Base-by-base conservation (phyloP, 2,113 vertebrate species). In the Scartelaos histophorus region DNA sequence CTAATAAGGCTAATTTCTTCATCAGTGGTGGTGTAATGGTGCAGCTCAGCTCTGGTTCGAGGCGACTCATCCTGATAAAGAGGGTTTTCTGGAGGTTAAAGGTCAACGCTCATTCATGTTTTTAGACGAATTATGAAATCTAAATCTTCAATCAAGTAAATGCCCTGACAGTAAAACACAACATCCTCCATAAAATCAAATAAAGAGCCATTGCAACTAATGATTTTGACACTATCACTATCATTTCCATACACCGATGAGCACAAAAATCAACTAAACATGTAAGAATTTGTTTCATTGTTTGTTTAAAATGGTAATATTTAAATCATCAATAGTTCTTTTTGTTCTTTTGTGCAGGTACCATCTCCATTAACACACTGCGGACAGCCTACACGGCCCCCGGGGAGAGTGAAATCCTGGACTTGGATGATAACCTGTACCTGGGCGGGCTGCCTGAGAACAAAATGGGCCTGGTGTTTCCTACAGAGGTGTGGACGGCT, bases 401-500 rank as follows among this genome's bases (percentile, higher is more conserved):
- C 0, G 98, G 98, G 0, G 97, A 99, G 92, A 99, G 97, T 79
- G 98, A 99, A 88, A 97, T 99, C 81, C 91, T 99, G 78, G 98
- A 99, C 84, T 92, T 99, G 80, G 98, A 99, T 74, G 98, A 99
- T 83, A 96, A 97, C 83, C 85, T 99, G 38, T 99, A 98, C 84
- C 93, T 99, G 19, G 98, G 98, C 62, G 98, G 98, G 51, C 92
- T 99, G 73, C 98, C 97, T 10, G 98, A 99, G 90, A 99, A 98
- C 74, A 96, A 96, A 89, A 94, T 95, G 61, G 97, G 96, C 57
- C 90, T 98, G 2, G 89, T 98, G 67, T 99, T 98, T 85, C 97
- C 98, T 80, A 99, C 98, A 0, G 98, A 98, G 84, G 97, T 98
- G 86, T 99, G 98, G 98, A 99, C 97, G 34, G 97, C 98, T 0